phyloP scores from a whole-genome alignment of 2,888 invertebrate genomes.

The Micoletzkya japonica region DNA sequence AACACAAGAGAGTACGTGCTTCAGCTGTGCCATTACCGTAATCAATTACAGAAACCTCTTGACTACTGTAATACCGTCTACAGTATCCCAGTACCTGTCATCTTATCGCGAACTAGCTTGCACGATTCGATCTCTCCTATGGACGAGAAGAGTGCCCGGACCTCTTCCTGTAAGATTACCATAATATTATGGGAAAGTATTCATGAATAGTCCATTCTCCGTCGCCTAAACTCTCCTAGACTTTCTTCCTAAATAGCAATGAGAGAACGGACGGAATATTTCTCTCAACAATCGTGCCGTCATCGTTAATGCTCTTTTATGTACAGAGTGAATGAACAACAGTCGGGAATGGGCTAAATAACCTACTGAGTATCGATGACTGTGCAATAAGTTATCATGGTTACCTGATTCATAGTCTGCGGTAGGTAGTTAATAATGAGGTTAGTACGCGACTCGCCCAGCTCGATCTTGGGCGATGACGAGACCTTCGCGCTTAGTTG shows the following conservation, averaged over 20 bases:
- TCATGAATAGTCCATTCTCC: too few relatives aligned
- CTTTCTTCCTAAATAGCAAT: too few relatives aligned
- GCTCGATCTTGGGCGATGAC: conserved; percentile 45
- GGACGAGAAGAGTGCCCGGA: conserved; percentile 92
- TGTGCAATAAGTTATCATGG: neutral
- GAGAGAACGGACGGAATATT: too few relatives aligned
- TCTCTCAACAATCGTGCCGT: neutral
- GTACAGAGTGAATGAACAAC: too few relatives aligned
- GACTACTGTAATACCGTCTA: neutral
- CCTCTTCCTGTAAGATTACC: conserved; percentile 82
- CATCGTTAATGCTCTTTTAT: neutral
- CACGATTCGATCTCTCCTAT: conserved; percentile 99
- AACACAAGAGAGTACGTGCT: neutral
- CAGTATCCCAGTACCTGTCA: conserved; percentile 75
- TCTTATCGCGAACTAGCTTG: conserved; percentile 97
- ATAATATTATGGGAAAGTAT: too few relatives aligned
- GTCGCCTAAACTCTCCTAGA: too few relatives aligned
- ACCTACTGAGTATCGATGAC: neutral
- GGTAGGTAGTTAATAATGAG: conserved; percentile 99
- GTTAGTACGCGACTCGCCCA: conserved; percentile 76
- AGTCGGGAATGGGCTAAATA: too few relatives aligned
- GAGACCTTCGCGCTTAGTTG: conserved; percentile 28
- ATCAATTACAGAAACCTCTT: neutral
- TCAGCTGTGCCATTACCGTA: neutral
- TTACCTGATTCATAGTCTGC: conserved; percentile 85